Conservation (phyloP, 2,113 vertebrate genomes). For the Ptilonorhynchus violaceus region DNA sequence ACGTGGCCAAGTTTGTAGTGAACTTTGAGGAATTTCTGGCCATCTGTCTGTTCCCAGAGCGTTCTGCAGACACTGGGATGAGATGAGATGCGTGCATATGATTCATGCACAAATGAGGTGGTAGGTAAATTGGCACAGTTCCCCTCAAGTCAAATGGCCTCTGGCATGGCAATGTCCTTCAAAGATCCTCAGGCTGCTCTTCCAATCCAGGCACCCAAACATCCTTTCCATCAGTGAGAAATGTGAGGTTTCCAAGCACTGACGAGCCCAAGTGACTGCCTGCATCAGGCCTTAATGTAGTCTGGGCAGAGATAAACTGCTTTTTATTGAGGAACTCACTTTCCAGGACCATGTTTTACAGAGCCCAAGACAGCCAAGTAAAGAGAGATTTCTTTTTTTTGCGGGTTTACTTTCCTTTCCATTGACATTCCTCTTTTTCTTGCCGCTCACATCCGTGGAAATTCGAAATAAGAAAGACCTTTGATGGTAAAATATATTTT, state of each 20-base stretch:
- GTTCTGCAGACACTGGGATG: neutral
- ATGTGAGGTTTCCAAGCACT: neutral
- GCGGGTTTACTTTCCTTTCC: neutral
- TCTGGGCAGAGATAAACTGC: neutral
- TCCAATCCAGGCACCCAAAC: neutral
- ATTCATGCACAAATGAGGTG: neutral
- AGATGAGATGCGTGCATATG: conserved; percentile 1
- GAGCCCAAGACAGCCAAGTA: neutral
- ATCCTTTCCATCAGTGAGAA: neutral
- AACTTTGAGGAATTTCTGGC: conserved; percentile 42
- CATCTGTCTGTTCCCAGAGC: conserved; percentile 20
- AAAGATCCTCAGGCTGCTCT: neutral
- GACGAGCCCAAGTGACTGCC: neutral
- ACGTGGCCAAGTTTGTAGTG: accelerated
- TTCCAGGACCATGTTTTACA: neutral
- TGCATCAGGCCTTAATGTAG: neutral
- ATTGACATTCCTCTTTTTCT: neutral
- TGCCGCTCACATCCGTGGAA: neutral
- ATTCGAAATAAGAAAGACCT: conserved; percentile 26
- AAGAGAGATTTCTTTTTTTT: neutral
- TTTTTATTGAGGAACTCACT: neutral
- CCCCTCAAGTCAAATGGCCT: neutral
- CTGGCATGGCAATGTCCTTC: neutral
- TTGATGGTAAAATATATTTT: conserved; percentile 77
- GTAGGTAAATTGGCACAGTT: neutral